A percentile compares a stretch with the other conserved stretches of the same genome.
These are phyloP conservation scores for Nerophis lumbriciformis DNA, from an alignment of 2,113 vertebrate species.

Conservation along the genomic window DNA sequence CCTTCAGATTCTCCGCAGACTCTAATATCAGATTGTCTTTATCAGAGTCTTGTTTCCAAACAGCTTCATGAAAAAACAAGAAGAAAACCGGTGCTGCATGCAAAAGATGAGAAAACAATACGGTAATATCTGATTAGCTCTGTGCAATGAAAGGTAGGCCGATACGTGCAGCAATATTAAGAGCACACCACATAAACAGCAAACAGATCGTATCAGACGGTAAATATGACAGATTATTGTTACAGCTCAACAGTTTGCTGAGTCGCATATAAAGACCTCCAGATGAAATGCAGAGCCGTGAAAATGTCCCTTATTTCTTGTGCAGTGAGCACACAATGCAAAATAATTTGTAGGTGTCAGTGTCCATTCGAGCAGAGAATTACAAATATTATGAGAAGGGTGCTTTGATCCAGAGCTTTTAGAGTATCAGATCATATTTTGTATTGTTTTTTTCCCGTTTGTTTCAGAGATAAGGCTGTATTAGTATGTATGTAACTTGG, in stretches of 20 bases:
- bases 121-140: conserved; percentile 53
- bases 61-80: conserved; percentile 26
- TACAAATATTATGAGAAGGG: conserved; percentile 1
- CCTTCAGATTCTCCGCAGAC: conserved; percentile 42
- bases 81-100: conserved; percentile 21
- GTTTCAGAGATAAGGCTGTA: neutral
- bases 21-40: conserved; percentile 42
- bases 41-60: conserved; percentile 40
- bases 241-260: conserved; percentile 12
- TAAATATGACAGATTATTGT: conserved; percentile 19
- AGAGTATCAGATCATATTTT: neutral
- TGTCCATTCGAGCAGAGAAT: conserved; percentile 1
- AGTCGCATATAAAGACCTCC: neutral
- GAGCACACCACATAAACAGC: conserved; percentile 23
- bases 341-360: neutral
- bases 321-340: neutral
- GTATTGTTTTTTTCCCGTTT: no score
- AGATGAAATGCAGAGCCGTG: neutral
- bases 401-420: conserved; percentile 1
- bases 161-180: conserved; percentile 32
- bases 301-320: neutral
- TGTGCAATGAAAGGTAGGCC: conserved; percentile 33
- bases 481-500: neutral
- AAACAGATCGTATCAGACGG: conserved; percentile 29
- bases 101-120: conserved; percentile 50